Evolutionary conservation across 2,888 invertebrate genomes (phyloP).

Genomic region (Chrysina gloriosa): DNA sequence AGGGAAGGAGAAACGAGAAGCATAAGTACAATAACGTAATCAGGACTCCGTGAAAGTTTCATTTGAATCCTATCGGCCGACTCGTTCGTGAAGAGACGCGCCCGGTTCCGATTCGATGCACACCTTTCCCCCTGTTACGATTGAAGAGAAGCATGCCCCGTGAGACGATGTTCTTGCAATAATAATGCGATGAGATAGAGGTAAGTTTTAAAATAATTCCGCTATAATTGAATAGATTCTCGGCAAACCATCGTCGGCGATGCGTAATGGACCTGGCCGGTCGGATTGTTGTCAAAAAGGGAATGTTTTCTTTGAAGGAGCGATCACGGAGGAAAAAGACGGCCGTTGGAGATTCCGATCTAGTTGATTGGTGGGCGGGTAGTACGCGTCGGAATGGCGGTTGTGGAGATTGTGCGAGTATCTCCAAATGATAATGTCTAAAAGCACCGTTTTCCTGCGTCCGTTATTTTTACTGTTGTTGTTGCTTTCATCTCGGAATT

Average conservation of each 20-base stretch:
- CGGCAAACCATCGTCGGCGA: not conserved
- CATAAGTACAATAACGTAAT: conserved; percentile 12
- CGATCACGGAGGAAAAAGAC: not conserved
- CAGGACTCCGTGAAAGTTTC: conserved; percentile 13
- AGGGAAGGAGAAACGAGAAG: not conserved
- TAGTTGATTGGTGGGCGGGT: conserved; percentile 22
- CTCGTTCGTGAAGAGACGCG: not conserved
- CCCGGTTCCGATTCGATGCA: conserved; percentile 11
- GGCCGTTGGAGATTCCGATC: conserved; percentile 7
- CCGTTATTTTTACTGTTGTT: conserved; percentile 19
- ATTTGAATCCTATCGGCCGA: conserved; percentile 8
- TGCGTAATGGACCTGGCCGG: not conserved
- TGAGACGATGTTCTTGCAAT: not conserved
- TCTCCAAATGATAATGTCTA: conserved; percentile 24
- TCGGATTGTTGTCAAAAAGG: not conserved
- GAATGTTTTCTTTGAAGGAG: not conserved
- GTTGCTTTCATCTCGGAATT: conserved; percentile 10
- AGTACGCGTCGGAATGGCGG: conserved; percentile 6
- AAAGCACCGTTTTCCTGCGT: conserved; percentile 7
- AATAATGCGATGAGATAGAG: conserved; percentile 16
- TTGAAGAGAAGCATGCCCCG: not conserved
- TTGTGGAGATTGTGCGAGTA: conserved; percentile 17
- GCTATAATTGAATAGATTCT: conserved; percentile 15
- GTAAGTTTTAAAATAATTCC: conserved; percentile 26
- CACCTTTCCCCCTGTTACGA: not conserved